phyloP scores from a whole-genome alignment of 2,797 vertebrate species.

The Furcifer pardalis region DNA sequence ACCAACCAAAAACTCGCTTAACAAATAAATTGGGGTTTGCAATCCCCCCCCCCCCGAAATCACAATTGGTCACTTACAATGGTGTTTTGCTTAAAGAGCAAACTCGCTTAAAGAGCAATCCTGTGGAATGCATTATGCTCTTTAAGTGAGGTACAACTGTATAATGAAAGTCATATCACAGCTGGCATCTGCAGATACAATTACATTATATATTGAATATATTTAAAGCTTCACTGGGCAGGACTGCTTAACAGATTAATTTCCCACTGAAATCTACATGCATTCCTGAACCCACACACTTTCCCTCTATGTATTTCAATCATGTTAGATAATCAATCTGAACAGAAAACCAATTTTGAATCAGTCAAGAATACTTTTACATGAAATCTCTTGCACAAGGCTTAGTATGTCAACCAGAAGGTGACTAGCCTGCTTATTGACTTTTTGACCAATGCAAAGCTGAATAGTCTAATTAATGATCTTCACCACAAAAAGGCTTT shows the following conservation, averaged over 20 bases:
- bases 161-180: conserved; percentile 39
- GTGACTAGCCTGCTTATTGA: conserved; percentile 31
- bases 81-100: no score
- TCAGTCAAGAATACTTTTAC: conserved; percentile 61
- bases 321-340: conserved; percentile 69
- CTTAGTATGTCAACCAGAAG: conserved; percentile 36
- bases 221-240: conserved; percentile 70
- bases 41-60: no score
- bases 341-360: conserved; percentile 76
- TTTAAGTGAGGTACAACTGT: no score
- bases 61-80: no score
- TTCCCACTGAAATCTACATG: conserved; percentile 73
- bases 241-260: conserved; percentile 65
- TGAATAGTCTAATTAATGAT: conserved; percentile 20
- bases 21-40: no score
- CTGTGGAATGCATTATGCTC: no score
- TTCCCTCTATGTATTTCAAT: no score
- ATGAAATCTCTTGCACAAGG: conserved; percentile 27
- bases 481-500: neutral
- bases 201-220: conserved; percentile 60
- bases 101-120: no score
- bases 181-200: conserved; percentile 60
- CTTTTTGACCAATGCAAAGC: neutral
- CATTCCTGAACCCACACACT: conserved; percentile 67
- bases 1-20: no score